phyloP scores from a whole-genome alignment of 2,888 invertebrate species.

The Brachyopa scutellaris region DNA sequence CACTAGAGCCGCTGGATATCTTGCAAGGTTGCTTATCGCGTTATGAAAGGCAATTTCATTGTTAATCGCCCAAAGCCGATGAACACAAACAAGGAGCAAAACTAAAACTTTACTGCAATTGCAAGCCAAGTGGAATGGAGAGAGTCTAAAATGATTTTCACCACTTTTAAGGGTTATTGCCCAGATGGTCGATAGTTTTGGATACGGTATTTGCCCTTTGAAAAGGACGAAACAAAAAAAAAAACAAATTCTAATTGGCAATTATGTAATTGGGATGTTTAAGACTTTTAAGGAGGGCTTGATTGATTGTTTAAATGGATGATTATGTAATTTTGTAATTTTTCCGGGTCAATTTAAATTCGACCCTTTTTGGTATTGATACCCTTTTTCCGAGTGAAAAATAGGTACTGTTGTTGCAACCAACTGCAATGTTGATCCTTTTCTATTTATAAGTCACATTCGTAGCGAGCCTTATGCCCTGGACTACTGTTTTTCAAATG shows the following conservation, averaged over 20 bases:
- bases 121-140: slow-evolving; percentile 53
- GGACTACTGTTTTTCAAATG: not conserved
- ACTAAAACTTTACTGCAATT: slow-evolving; percentile 49
- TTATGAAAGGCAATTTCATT: slow-evolving; percentile 60
- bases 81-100: slow-evolving; percentile 5
- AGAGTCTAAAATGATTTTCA: slow-evolving; percentile 55
- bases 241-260: slow-evolving; percentile 47
- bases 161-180: slow-evolving; percentile 52
- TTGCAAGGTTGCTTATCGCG: slow-evolving; percentile 43
- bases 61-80: slow-evolving; percentile 51
- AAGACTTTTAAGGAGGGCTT: slow-evolving; percentile 31
- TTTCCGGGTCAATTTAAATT: slow-evolving; percentile 16
- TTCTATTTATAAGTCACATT: not conserved
- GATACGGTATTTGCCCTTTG: slow-evolving; percentile 50
- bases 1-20: not conserved
- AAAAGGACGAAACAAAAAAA: too few relatives aligned
- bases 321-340: slow-evolving; percentile 8
- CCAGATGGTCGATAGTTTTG: slow-evolving; percentile 51
- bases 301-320: slow-evolving; percentile 43
- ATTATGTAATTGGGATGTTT: slow-evolving; percentile 60
- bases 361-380: not conserved
- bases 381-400: not conserved
- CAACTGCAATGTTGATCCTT: slow-evolving; percentile 9
- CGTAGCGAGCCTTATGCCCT: not conserved
- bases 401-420: too few relatives aligned